phyloP scores from a whole-genome alignment of 2,888 invertebrate genomes.

The Reticulitermes lucifugus region DNA sequence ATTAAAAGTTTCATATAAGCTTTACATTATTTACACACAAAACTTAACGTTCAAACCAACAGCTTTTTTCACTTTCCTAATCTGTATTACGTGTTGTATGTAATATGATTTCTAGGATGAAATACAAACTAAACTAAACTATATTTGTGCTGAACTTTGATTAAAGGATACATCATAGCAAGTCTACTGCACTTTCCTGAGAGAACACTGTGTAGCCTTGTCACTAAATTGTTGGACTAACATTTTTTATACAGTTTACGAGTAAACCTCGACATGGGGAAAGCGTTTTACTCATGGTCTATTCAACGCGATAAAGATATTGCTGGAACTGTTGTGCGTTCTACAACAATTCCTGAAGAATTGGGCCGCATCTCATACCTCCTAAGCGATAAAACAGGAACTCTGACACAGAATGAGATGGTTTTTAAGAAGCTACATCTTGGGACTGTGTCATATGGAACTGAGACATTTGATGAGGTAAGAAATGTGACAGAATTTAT shows the following conservation, averaged over 20 bases:
- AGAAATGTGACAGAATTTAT: conserved; percentile 53
- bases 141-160: too few relatives aligned
- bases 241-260: conserved; percentile 76
- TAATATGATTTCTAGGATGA: too few relatives aligned
- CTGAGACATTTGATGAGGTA: conserved; percentile 87
- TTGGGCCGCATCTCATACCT: conserved; percentile 95
- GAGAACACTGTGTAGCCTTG: too few relatives aligned
- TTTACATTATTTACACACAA: too few relatives aligned
- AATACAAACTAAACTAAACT: too few relatives aligned
- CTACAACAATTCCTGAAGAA: conserved; percentile 99
- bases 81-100: too few relatives aligned
- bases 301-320: conserved; percentile 95
- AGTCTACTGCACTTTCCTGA: too few relatives aligned
- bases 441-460: conserved; percentile 91
- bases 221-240: not conserved
- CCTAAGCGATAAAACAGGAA: conserved; percentile 98
- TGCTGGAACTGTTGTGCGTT: conserved; percentile 93
- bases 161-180: not conserved
- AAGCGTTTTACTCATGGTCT: conserved; percentile 96
- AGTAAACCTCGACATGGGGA: conserved; percentile 99
- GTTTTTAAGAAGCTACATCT: conserved; percentile 94
- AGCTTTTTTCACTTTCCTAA: too few relatives aligned
- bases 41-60: too few relatives aligned
- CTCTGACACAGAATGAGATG: conserved; percentile 99
- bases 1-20: too few relatives aligned